Conservation (phyloP, 2,888 invertebrate genomes). For the Sesia bembeciformis region DNA sequence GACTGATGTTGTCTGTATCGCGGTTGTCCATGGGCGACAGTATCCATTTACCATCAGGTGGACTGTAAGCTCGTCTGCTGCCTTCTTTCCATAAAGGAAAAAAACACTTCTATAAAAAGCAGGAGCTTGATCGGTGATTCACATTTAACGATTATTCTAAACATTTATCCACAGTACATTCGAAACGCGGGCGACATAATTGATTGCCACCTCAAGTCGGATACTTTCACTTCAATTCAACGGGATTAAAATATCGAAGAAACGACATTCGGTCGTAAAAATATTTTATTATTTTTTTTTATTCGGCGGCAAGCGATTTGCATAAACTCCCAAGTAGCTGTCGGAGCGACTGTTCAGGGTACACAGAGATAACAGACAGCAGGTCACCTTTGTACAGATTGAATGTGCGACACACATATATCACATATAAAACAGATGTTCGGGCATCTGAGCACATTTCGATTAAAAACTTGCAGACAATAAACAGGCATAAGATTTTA, state of each 20-base stretch:
- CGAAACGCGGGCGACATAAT: slow-evolving; percentile 9
- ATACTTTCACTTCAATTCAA: slow-evolving; percentile 36
- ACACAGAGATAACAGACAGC: not conserved
- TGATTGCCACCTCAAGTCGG: slow-evolving; percentile 24
- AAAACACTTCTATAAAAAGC: not conserved
- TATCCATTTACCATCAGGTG: too few species aligned
- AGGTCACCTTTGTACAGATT: too few species aligned
- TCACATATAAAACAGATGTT: too few species aligned
- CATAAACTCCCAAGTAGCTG: slow-evolving; percentile 61
- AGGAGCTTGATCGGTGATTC: not conserved
- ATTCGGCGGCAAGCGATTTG: slow-evolving; percentile 43
- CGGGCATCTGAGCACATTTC: too few species aligned
- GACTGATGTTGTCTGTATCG: too few species aligned
- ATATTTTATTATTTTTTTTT: slow-evolving; percentile 27
- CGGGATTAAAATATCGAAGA: slow-evolving; percentile 36
- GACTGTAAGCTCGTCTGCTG: too few species aligned
- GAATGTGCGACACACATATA: too few species aligned
- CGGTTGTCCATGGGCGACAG: too few species aligned
- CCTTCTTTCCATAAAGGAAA: not conserved
- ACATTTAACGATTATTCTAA: not conserved
- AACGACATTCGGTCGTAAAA: slow-evolving; percentile 31
- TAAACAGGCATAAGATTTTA: too few species aligned
- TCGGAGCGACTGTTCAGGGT: slow-evolving; percentile 8
- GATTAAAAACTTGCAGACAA: too few species aligned
- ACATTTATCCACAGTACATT: slow-evolving; percentile 4